Evolutionary conservation across 2,888 invertebrate genomes (phyloP), one percentile per base, ranked within the genome.

Genomic region (Marasmarcha lunaedactyla): DNA sequence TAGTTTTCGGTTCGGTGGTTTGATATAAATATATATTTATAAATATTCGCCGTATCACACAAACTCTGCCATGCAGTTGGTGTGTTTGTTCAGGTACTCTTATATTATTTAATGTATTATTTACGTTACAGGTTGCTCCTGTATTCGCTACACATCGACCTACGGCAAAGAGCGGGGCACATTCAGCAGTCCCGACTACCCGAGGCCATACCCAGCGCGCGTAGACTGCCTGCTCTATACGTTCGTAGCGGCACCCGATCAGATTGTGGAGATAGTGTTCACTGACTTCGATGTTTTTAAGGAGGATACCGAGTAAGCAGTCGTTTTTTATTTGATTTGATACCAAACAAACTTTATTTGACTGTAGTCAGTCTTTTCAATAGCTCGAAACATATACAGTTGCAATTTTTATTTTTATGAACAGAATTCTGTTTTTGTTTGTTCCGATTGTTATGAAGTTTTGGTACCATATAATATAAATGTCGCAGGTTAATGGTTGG

Each of bases 181-280:
- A 36, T 95, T 95, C 85, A 91, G 88, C 61, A 93, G 93, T 54
- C 95, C 95, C 12, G 91, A 93, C 79, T 94, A 89, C 73, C 94
- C 94, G 2, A 87, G 87, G 48, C 87, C 89, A 38, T 94, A 94
- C 74, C 89, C 90, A 7, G 65, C 88, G 40, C 88, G 88, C 57
- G 86, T 92, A 66, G 89, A 91, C 84, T 95, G 95, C 65, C 87
- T 95, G 38, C 88, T 95, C 38, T 95, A 93, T 85, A 92, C 93
- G 33, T 95, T 95, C 79, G 81, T 90, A 50, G 94, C 92, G 1
- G 89, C 89, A 38, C 86, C 89, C 7, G 90, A 92, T 60, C 91
- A 94, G 78, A 92, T 95, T 55, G 89, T 95, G 45, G 92, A 94
- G 70, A 84, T 95, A 46, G 88, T 89, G 43, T 94, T 95, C 74